These are phyloP conservation scores for Lepus europaeus DNA, from an alignment of 2,113 vertebrate species.

Conservation along the genomic window DNA sequence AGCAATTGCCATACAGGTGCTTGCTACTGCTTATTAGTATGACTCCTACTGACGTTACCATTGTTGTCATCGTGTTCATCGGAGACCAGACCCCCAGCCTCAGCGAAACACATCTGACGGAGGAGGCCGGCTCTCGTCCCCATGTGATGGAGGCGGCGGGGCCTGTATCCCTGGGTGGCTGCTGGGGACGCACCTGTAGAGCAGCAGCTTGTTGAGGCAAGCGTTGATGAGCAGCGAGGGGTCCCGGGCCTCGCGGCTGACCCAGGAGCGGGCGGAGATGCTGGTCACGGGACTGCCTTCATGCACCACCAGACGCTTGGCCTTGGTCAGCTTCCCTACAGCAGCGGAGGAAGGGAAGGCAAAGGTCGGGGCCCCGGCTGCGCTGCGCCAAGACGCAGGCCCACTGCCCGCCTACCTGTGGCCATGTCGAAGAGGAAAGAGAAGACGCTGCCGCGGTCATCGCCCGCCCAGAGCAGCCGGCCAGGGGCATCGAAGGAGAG, in stretches of 20 bases:
- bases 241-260: conserved; percentile 95
- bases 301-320: conserved; percentile 94
- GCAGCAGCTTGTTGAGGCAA: conserved; percentile 94
- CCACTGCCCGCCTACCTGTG: conserved; percentile 88
- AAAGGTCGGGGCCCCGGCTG: background rate
- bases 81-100: background rate
- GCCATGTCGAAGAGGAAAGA: conserved; percentile 98
- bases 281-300: conserved; percentile 95
- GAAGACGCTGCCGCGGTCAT: conserved; percentile 95
- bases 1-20: background rate
- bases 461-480: conserved; percentile 95
- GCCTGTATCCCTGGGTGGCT: no score
- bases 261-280: conserved; percentile 96
- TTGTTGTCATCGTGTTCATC: background rate
- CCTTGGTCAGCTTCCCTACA: conserved; percentile 96
- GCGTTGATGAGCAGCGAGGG: conserved; percentile 95
- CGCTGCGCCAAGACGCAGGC: background rate
- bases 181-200: conserved; percentile 90
- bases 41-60: background rate
- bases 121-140: background rate
- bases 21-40: background rate
- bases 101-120: background rate
- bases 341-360: background rate
- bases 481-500: conserved; percentile 96
- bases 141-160: no score